These are phyloP conservation scores for Sepioteuthis lessoniana DNA, from an alignment of 2,888 invertebrate species.

Conservation along the genomic window DNA sequence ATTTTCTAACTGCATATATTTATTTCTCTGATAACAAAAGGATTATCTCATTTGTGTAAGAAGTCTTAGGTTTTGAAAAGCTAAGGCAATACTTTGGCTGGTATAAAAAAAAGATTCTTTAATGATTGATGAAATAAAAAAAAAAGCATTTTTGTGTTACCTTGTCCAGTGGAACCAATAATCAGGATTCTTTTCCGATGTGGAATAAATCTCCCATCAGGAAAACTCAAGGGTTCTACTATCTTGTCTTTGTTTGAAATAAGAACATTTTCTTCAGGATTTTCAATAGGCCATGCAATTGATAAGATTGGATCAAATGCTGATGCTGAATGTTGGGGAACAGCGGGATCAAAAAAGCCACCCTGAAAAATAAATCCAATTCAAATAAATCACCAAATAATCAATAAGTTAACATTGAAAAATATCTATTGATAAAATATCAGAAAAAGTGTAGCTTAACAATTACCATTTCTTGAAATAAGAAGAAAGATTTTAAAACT, in stretches of 20 bases:
- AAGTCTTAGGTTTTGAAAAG: no score
- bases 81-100: no score
- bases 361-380: conserved; percentile 49
- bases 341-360: conserved; percentile 49
- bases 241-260: conserved; percentile 51
- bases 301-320: conserved; percentile 51
- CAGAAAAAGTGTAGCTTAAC: no score
- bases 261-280: conserved; percentile 14
- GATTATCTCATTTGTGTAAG: no score
- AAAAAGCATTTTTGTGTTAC: neutral
- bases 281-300: conserved; percentile 51
- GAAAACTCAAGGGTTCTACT: neutral
- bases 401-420: no score
- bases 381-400: no score
- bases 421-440: no score
- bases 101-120: neutral
- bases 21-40: no score
- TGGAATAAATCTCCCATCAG: neutral
- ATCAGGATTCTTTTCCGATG: conserved; percentile 51
- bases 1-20: no score
- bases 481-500: no score
- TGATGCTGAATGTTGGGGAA: conserved; percentile 36
- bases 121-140: neutral
- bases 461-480: no score
- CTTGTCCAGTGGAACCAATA: conserved; percentile 52